Evolutionary conservation across 2,888 invertebrate genomes (phyloP).

Genomic region (Epicampocera succincta): DNA sequence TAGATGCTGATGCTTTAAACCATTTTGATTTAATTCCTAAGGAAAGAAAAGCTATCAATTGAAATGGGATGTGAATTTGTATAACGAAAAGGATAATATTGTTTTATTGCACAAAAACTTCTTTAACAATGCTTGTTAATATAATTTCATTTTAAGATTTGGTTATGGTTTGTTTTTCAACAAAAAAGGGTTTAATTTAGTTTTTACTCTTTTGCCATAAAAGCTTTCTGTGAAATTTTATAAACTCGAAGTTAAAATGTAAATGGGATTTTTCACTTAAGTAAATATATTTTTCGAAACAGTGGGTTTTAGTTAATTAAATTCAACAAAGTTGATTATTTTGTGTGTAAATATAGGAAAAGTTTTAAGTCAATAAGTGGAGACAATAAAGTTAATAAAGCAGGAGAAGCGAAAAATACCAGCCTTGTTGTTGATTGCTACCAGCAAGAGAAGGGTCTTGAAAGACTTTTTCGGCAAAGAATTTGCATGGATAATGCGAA

Average conservation of each 20-base stretch:
- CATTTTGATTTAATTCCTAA: neutral
- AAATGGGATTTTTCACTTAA: slow-evolving; percentile 57
- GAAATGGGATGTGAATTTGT: neutral
- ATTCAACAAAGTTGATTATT: slow-evolving; percentile 19
- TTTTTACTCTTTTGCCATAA: neutral
- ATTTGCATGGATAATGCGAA: no score
- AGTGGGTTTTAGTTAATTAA: slow-evolving; percentile 57
- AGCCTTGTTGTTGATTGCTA: no score
- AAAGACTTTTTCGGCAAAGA: no score
- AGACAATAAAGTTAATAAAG: neutral
- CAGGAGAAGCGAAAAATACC: no score
- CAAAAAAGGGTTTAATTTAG: slow-evolving; percentile 29
- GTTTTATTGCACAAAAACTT: slow-evolving; percentile 41
- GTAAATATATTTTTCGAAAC: slow-evolving; percentile 51
- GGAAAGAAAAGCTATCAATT: neutral
- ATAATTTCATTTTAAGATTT: slow-evolving; percentile 34
- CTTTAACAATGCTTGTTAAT: slow-evolving; percentile 7
- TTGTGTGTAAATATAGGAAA: no score
- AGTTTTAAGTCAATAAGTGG: neutral
- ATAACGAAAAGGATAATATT: slow-evolving; percentile 44
- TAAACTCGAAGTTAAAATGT: slow-evolving; percentile 41
- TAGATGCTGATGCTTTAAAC: neutral
- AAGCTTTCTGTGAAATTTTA: slow-evolving; percentile 6
- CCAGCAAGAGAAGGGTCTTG: no score
- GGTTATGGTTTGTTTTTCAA: slow-evolving; percentile 7